phyloP scores from a whole-genome alignment of 2,113 vertebrate genomes.

The Sapajus apella region DNA sequence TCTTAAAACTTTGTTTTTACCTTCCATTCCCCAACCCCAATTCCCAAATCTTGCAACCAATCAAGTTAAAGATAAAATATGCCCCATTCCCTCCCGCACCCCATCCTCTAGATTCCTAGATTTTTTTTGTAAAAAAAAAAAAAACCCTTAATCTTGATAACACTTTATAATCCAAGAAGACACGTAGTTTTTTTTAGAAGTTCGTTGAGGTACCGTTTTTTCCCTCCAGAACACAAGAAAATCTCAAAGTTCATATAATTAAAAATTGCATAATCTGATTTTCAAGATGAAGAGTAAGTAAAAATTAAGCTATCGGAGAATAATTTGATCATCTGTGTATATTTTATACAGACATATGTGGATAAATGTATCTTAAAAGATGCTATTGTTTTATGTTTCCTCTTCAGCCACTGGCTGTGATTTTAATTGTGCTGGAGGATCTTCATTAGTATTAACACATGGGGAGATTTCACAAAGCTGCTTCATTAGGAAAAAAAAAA shows the following conservation, averaged over 20 bases:
- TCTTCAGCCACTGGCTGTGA: constrained; percentile 87
- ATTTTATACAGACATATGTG: constrained; percentile 54
- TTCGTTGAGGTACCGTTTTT: constrained; percentile 29
- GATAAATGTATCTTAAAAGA: constrained; percentile 80
- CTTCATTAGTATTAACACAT: constrained; percentile 97
- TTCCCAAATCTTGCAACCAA: constrained; percentile 49
- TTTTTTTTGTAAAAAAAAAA: not conserved
- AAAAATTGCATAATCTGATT: constrained; percentile 54
- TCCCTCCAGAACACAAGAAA: constrained; percentile 18
- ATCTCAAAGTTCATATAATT: constrained; percentile 31
- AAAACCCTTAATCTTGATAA: not conserved
- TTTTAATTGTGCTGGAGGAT: constrained; percentile 96
- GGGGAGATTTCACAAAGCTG: constrained; percentile 90
- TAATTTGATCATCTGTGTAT: constrained; percentile 60
- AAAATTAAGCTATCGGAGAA: constrained; percentile 64
- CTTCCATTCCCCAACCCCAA: not conserved
- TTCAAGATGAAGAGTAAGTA: constrained; percentile 56
- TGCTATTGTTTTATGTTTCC: constrained; percentile 88
- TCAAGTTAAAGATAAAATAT: constrained; percentile 78
- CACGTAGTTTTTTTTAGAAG: not conserved
- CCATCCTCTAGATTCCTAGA: constrained; percentile 33
- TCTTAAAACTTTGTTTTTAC: constrained; percentile 56
- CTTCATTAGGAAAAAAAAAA: constrained; percentile 89
- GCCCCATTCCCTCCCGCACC: not conserved
- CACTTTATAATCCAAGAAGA: constrained; percentile 16